Conservation (phyloP, 2,113 vertebrate genomes). For the Urocolius indicus region DNA sequence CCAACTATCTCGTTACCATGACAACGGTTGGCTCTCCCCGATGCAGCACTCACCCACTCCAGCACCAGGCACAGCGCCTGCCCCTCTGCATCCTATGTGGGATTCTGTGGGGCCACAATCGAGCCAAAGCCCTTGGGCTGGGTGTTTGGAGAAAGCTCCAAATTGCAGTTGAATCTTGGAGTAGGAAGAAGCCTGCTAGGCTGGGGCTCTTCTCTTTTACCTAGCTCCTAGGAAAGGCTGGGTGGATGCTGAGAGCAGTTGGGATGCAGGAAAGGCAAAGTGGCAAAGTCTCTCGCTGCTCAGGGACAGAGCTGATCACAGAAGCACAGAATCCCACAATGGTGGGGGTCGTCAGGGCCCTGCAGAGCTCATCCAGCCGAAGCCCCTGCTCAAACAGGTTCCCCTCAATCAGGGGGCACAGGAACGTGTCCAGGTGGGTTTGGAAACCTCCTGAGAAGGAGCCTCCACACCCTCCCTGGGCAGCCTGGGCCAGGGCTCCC, state of each 20-base stretch:
- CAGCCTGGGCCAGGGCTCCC: too few relatives aligned
- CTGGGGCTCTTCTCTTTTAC: neutral
- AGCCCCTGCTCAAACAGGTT: too few relatives aligned
- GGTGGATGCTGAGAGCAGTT: neutral
- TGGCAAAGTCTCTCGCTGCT: rapidly evolving
- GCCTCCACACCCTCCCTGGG: too few relatives aligned
- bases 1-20: conserved; percentile 36
- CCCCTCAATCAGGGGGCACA: too few relatives aligned
- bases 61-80: neutral
- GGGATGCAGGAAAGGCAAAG: neutral
- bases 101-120: rapidly evolving
- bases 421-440: too few relatives aligned
- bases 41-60: neutral
- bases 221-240: neutral
- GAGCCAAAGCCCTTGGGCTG: neutral
- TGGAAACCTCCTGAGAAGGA: too few relatives aligned
- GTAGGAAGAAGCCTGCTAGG: rapidly evolving
- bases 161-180: neutral
- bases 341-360: too few relatives aligned
- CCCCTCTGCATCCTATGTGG: rapidly evolving
- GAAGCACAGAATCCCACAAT: too few relatives aligned
- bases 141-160: neutral
- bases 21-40: neutral
- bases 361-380: too few relatives aligned
- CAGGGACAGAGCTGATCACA: neutral